phyloP scores from a whole-genome alignment of 2,113 vertebrate genomes.

The Myotis lucifugus region DNA sequence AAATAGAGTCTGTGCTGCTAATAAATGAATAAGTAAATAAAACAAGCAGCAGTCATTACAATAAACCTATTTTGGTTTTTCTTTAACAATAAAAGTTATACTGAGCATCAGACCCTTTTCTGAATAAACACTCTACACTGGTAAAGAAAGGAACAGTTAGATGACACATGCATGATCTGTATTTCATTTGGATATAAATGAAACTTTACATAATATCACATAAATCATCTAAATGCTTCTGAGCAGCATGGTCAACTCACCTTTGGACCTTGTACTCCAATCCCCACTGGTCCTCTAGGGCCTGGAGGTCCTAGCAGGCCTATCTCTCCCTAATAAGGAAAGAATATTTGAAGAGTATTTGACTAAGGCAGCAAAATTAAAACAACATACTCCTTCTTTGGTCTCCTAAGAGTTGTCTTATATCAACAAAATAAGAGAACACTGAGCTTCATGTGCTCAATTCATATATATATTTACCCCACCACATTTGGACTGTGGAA shows the following conservation, averaged over 20 bases:
- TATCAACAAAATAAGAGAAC: conserved; percentile 4
- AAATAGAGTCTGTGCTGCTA: not conserved
- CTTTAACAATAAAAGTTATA: not conserved
- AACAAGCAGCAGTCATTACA: not conserved
- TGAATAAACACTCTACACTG: not conserved
- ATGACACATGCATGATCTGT: not conserved
- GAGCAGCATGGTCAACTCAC: conserved; percentile 78
- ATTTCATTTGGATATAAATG: not conserved
- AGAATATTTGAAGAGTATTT: conserved; percentile 31
- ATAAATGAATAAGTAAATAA: not conserved
- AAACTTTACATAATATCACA: not conserved
- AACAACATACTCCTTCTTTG: not conserved
- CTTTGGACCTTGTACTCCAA: conserved; percentile 85
- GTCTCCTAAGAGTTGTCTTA: not conserved
- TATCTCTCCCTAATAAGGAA: conserved; percentile 77
- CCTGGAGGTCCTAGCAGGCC: conserved; percentile 80
- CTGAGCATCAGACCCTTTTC: not conserved
- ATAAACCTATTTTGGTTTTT: not conserved
- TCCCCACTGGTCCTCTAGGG: conserved; percentile 81
- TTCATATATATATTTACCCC: not conserved
- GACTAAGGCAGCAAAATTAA: conserved; percentile 16
- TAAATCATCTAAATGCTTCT: not conserved
- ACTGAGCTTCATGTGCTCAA: not conserved
- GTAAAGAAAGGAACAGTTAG: not conserved
- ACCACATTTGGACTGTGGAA: not conserved